These are phyloP conservation scores for Ophion obscuratus DNA, from an alignment of 2,888 invertebrate species.

Conservation along the genomic window DNA sequence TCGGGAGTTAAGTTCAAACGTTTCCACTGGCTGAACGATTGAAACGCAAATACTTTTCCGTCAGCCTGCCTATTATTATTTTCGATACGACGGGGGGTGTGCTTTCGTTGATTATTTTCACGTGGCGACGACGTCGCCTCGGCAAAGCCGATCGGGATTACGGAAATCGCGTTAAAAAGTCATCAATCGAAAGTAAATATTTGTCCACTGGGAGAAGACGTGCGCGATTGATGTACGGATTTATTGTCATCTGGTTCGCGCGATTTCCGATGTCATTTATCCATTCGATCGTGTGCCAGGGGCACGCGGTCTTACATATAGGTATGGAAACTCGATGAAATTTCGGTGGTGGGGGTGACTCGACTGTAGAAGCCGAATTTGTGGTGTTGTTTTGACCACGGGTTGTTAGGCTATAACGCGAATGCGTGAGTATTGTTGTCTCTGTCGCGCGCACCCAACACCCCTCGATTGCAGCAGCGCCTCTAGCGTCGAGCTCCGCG, in stretches of 20 bases:
- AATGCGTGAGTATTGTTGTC: too few relatives aligned
- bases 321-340: too few relatives aligned
- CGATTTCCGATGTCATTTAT: not conserved
- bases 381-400: too few relatives aligned
- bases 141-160: not conserved
- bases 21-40: constrained; percentile 79
- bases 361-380: too few relatives aligned
- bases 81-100: not conserved
- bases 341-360: too few relatives aligned
- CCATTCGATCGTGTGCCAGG: not conserved
- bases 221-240: not conserved
- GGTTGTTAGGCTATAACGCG: too few relatives aligned
- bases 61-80: not conserved
- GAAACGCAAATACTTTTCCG: constrained; percentile 1
- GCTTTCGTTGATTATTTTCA: not conserved
- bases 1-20: constrained; percentile 81
- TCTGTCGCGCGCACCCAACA: too few relatives aligned
- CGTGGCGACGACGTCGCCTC: not conserved
- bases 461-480: too few relatives aligned
- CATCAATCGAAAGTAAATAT: not conserved
- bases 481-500: too few relatives aligned
- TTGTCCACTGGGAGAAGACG: not conserved
- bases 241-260: not conserved
- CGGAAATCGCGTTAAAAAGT: not conserved
- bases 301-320: too few relatives aligned